Base-by-base conservation (phyloP, 2,888 invertebrate genomes). In the Pilophorus perplexus region DNA sequence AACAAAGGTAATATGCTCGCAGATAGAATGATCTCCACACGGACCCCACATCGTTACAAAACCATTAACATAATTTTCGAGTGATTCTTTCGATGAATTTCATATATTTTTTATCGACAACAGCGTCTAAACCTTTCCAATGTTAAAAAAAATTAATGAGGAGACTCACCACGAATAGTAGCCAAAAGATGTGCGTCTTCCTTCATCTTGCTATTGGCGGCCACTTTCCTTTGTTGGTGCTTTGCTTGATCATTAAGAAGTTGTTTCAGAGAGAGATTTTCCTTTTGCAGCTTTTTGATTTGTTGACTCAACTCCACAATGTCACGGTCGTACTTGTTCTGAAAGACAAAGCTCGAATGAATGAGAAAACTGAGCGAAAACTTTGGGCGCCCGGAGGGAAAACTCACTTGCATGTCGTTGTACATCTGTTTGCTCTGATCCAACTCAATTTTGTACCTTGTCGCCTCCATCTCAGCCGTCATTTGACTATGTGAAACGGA, bases 151-250 rank as follows among this genome's bases (percentile, higher is more conserved):
- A n/a, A n/a, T n/a, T n/a, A n/a, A n/a, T n/a, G n/a, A n/a, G n/a
- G n/a, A n/a, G n/a, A n/a, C n/a, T n/a, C n/a, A 2, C 89, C 89
- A 68, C 90, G 84, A 72, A 90, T 88, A 0, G 90, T 89, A 0
- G 89, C 89, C 22, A 90, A 77, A 50, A 90, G 79, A 78, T 90
- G 88, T 28, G 87, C 82, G 71, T 90, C 89, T 73, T 80, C 71
- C 82, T 83, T 72, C 78, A 80, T 14, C 79, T 79, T 70, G 77
- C 77, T 0, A 79, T 77, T 73, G 79, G 76, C 57, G 5, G 80
- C 79, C 74, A 80, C 79, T 18, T 65, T 67, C 38, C 65, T 73
- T 71, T 4, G 72, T 73, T 54, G 40, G 71, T 73, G 16, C 20
- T 40, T 44, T 27, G 68, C 40, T 22, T 71, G 73, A 67, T 75